Conservation (phyloP, 2,113 vertebrate genomes). For the Glareola pratincola region DNA sequence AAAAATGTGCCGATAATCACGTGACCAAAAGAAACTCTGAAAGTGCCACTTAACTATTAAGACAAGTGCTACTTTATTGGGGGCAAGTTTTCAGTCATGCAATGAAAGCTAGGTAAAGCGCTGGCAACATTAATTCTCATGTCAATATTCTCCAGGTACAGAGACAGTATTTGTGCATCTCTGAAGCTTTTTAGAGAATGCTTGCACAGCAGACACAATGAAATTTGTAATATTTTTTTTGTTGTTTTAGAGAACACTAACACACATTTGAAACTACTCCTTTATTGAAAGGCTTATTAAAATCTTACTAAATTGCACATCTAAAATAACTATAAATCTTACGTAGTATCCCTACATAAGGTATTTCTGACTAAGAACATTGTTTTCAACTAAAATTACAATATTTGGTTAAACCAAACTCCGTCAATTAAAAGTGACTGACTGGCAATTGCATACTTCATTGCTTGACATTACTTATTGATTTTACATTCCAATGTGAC, state of each 20-base stretch:
- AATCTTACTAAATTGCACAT: neutral
- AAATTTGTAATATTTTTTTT: neutral
- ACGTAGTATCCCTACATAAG: neutral
- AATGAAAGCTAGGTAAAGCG: neutral
- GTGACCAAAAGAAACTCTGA: neutral
- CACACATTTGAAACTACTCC: neutral
- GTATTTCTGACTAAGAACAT: neutral
- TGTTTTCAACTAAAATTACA: neutral
- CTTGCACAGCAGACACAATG: neutral
- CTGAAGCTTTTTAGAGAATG: neutral
- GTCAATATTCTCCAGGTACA: neutral
- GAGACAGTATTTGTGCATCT: neutral
- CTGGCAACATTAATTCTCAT: neutral
- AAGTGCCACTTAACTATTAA: neutral
- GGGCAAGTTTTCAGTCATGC: neutral
- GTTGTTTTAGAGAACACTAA: neutral
- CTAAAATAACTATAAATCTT: neutral
- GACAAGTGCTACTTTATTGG: accelerated
- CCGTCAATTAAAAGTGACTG: neutral
- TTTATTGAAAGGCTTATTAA: neutral
- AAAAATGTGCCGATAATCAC: neutral
- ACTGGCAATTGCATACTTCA: neutral
- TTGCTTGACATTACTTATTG: neutral
- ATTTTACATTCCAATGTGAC: neutral
- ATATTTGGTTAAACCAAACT: neutral